Percentiles rank a stretch among this genome's conserved stretches.
phyloP scores from a whole-genome alignment of 2,113 vertebrate species.

The Alosa alosa region DNA sequence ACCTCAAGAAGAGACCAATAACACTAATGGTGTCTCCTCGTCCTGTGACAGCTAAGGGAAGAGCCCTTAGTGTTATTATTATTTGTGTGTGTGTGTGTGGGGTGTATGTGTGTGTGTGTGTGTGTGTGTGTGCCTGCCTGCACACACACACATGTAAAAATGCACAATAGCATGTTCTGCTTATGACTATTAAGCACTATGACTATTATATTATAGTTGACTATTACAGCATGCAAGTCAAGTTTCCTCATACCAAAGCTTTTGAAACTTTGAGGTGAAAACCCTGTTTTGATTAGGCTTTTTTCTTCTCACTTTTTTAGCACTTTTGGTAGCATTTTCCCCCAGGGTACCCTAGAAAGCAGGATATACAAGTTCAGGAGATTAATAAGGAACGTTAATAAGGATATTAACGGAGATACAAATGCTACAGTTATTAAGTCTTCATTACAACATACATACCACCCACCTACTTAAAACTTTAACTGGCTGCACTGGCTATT shows the following conservation, averaged over 20 bases:
- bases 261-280: not conserved
- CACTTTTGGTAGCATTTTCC: not conserved
- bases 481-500: not conserved
- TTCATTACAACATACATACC: not conserved
- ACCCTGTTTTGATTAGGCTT: not conserved
- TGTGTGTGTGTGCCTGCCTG: not conserved
- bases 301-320: not conserved
- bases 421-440: not conserved
- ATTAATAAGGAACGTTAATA: not conserved
- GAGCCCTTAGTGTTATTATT: slow-evolving; percentile 30
- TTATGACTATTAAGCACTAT: not conserved
- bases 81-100: slow-evolving; percentile 5
- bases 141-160: slow-evolving; percentile 25
- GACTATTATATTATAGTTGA: no score
- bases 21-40: slow-evolving; percentile 46
- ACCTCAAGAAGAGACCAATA: not conserved
- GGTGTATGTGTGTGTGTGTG: slow-evolving; percentile 12
- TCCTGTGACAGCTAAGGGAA: slow-evolving; percentile 46
- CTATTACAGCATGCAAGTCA: not conserved
- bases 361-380: not conserved
- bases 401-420: not conserved
- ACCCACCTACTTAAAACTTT: not conserved
- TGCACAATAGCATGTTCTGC: slow-evolving; percentile 30
- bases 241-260: not conserved
- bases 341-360: not conserved